Evolutionary conservation across 2,888 invertebrate species (phyloP).

Genomic region (Nephrotoma appendiculata): DNA sequence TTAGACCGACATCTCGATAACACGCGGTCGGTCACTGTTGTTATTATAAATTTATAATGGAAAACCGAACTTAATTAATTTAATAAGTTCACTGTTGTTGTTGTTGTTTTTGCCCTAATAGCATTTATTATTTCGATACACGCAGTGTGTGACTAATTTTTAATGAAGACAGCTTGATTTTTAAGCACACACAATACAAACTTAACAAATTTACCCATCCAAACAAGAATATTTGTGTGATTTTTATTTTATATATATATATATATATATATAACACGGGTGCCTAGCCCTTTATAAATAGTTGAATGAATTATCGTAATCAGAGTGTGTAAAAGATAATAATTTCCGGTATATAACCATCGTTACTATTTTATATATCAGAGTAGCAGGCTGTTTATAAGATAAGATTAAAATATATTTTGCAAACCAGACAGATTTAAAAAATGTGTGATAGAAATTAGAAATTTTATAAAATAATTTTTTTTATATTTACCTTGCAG

Average conservation of each 20-base stretch:
- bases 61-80: not conserved
- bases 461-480: not conserved
- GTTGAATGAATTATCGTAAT: not conserved
- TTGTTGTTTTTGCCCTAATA: not conserved
- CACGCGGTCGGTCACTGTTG: not conserved
- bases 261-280: not conserved
- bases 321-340: not conserved
- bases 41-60: not conserved
- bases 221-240: too few relatives aligned
- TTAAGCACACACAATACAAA: not conserved
- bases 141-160: not conserved
- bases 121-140: not conserved
- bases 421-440: not conserved
- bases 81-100: not conserved
- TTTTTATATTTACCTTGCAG: not conserved
- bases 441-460: not conserved
- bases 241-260: not conserved
- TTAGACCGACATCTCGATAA: not conserved
- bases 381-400: not conserved
- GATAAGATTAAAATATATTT: not conserved
- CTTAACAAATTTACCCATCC: not conserved
- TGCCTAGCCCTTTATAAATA: not conserved
- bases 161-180: not conserved
- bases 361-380: not conserved
- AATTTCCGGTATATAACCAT: not conserved